phyloP scores from a whole-genome alignment of 2,113 vertebrate species.

The Antigone vipio region DNA sequence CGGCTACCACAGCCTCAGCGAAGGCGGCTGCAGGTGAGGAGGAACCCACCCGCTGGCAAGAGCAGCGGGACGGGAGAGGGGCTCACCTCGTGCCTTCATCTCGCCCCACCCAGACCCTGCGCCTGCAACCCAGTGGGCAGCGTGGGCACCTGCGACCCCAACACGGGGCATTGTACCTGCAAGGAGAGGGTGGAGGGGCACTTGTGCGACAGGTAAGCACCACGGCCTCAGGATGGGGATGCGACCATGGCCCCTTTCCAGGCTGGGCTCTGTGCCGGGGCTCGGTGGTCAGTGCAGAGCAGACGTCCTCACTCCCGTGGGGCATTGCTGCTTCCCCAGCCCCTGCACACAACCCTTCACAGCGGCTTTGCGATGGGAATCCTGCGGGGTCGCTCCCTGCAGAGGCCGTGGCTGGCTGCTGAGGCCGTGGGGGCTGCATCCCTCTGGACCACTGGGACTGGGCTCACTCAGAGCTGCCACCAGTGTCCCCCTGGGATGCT shows the following conservation, averaged over 20 bases:
- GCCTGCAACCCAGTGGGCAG: conserved; percentile 79
- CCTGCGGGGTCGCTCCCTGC: neutral
- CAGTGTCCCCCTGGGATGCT: too few species aligned
- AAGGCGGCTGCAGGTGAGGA: conserved; percentile 89
- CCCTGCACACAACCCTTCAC: accelerated
- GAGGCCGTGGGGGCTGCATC: neutral
- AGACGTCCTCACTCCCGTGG: accelerated
- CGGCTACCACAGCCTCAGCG: conserved; percentile 89
- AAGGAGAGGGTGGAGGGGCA: conserved; percentile 86
- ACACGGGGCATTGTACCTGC: conserved; percentile 84
- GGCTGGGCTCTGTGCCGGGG: neutral
- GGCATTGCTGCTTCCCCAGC: neutral
- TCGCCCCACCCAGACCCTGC: conserved; percentile 76
- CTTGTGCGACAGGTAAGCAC: conserved; percentile 83
- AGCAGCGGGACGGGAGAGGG: accelerated
- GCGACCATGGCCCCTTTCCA: neutral
- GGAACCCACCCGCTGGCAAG: accelerated
- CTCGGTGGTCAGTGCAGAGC: neutral
- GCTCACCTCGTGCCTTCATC: neutral
- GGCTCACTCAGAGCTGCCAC: too few species aligned
- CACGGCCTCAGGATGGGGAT: accelerated
- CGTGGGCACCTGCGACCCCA: conserved; percentile 78
- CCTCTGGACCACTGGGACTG: neutral
- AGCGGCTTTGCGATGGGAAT: neutral
- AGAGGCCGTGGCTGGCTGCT: neutral